These are phyloP conservation scores for Galleria mellonella DNA, from an alignment of 1,140 invertebrate species.

Conservation along the genomic window DNA sequence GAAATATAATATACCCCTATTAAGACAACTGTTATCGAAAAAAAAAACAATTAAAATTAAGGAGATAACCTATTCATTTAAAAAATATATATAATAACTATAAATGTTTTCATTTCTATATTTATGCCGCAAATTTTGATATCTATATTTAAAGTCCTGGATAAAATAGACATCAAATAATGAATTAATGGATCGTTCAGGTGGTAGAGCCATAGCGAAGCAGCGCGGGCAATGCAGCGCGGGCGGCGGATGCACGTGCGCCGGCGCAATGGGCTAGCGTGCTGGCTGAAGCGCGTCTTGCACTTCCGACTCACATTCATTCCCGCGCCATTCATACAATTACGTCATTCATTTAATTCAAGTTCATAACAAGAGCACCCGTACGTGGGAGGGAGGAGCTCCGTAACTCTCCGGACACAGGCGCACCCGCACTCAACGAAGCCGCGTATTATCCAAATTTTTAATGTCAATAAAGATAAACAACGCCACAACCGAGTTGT, in stretches of 20 bases:
- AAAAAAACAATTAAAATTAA: too few relatives aligned
- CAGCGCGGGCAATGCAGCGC: background rate
- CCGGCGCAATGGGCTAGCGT: constrained; percentile 38
- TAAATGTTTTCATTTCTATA: too few relatives aligned
- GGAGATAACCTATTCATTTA: too few relatives aligned
- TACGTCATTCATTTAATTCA: constrained; percentile 68
- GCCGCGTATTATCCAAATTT: constrained; percentile 25
- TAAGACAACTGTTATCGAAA: too few relatives aligned
- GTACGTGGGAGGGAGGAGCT: constrained; percentile 48
- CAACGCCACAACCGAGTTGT: constrained; percentile 14
- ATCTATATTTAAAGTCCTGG: too few relatives aligned
- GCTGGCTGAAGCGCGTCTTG: constrained; percentile 49
- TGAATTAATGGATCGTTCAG: background rate
- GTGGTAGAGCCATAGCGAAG: too few relatives aligned
- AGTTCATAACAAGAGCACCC: constrained; percentile 57
- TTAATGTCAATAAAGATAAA: constrained; percentile 50
- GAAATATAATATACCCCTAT: too few relatives aligned
- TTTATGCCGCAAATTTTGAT: too few relatives aligned
- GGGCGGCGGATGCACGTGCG: constrained; percentile 50
- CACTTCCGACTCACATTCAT: constrained; percentile 64
- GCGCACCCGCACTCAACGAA: constrained; percentile 3
- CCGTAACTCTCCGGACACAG: constrained; percentile 26
- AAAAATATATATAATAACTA: too few relatives aligned
- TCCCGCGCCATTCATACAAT: constrained; percentile 66
- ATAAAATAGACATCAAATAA: background rate